Evolutionary conservation across 2,888 invertebrate genomes (phyloP).

Genomic region (Pyrochroa serraticornis): DNA sequence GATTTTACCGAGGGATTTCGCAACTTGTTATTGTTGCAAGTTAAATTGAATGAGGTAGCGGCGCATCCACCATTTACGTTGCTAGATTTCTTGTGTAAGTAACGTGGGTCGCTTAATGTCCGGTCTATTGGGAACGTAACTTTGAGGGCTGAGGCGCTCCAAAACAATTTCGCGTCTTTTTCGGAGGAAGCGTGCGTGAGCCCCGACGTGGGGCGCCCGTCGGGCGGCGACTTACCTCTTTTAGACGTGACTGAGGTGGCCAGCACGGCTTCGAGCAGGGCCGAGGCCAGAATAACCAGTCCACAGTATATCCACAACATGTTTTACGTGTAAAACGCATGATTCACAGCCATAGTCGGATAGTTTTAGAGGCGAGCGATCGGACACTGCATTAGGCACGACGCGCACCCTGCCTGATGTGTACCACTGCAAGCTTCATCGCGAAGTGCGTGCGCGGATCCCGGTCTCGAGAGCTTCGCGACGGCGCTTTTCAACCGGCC

Average conservation of each 20-base stretch:
- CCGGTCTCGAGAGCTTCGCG: conserved; percentile 45
- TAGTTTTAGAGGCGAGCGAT: conserved; percentile 37
- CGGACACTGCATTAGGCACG: conserved; percentile 40
- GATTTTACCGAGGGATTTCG: too few species aligned
- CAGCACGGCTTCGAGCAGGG: conserved; percentile 45
- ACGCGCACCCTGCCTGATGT: conserved; percentile 52
- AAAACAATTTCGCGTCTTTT: too few species aligned
- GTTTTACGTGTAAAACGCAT: conserved; percentile 56
- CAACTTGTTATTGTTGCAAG: too few species aligned
- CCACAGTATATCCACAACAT: conserved; percentile 57
- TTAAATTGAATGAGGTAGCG: neutral
- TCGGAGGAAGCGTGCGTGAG: conserved; percentile 4
- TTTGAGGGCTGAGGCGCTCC: too few species aligned
- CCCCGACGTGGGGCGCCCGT: neutral
- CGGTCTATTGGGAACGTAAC: too few species aligned
- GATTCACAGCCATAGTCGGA: conserved; percentile 55
- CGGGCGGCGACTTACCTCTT: conserved; percentile 48
- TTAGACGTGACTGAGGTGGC: conserved; percentile 51
- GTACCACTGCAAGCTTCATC: conserved; percentile 53
- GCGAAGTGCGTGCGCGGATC: conserved; percentile 51
- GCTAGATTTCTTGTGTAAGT: too few species aligned
- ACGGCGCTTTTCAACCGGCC: conserved; percentile 44
- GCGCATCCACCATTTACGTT: conserved; percentile 3
- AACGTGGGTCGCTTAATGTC: too few species aligned
- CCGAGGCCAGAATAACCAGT: conserved; percentile 51